Evolutionary conservation across 1,140 invertebrate genomes (phyloP).

Genomic region (Eurosta solidaginis): DNA sequence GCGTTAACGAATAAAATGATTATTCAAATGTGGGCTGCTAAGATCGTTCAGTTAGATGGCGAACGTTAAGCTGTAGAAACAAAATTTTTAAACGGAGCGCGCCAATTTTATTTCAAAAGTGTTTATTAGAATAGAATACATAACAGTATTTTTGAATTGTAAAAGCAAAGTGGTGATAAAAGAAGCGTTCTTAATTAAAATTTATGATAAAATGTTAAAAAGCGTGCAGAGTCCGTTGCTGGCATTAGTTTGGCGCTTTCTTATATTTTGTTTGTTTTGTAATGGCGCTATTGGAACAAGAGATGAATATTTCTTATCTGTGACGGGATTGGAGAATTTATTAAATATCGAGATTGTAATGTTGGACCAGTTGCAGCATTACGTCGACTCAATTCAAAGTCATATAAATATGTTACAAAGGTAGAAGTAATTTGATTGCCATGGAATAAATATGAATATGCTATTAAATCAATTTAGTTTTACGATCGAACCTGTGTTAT

Average conservation of each 20-base stretch:
- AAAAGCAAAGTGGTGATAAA: neutral
- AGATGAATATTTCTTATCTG: slow-evolving; percentile 81
- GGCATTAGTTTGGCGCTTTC: neutral
- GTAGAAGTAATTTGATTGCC: too few relatives aligned
- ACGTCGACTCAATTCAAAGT: slow-evolving; percentile 55
- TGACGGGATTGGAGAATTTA: slow-evolving; percentile 84
- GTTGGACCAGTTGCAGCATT: slow-evolving; percentile 77
- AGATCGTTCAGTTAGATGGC: neutral
- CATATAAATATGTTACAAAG: neutral
- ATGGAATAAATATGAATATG: too few relatives aligned
- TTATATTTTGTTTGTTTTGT: neutral
- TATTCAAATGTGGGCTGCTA: neutral
- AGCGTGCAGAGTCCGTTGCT: too few relatives aligned
- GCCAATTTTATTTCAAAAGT: neutral
- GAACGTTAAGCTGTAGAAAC: slow-evolving; percentile 19
- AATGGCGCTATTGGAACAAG: neutral
- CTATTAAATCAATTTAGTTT: too few relatives aligned
- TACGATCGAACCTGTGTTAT: too few relatives aligned
- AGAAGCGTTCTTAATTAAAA: neutral
- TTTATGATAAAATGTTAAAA: neutral
- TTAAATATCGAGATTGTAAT: slow-evolving; percentile 84
- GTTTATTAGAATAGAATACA: slow-evolving; percentile 3
- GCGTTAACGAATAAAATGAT: neutral
- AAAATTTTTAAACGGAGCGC: neutral
- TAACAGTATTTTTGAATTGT: neutral